A percentile compares a stretch with the other conserved stretches of the same genome.
These are phyloP conservation scores for Notothenia rossii DNA, from an alignment of 2,113 vertebrate species.

Conservation along the genomic window DNA sequence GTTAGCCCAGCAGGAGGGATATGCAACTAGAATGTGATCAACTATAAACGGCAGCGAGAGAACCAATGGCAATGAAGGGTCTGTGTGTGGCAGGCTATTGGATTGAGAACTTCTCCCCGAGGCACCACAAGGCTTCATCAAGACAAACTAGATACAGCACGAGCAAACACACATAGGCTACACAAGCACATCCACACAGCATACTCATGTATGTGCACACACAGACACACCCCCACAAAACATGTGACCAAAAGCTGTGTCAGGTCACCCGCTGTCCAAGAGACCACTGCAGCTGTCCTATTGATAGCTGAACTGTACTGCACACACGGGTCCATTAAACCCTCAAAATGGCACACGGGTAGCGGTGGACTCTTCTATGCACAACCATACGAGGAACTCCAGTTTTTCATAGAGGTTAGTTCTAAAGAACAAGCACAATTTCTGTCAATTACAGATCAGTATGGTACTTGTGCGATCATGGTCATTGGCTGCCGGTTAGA, in stretches of 20 bases:
- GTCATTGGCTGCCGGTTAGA: slow-evolving; percentile 2
- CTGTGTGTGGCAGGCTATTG: slow-evolving; percentile 48
- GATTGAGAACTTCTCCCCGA: slow-evolving; percentile 53
- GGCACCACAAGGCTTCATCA: slow-evolving; percentile 68
- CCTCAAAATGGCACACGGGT: slow-evolving; percentile 56
- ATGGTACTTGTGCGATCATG: not conserved
- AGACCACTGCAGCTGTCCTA: slow-evolving; percentile 81
- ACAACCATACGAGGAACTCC: slow-evolving; percentile 25
- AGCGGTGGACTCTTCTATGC: slow-evolving; percentile 35
- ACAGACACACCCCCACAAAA: slow-evolving; percentile 44
- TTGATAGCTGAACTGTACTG: slow-evolving; percentile 71
- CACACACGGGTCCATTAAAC: slow-evolving; percentile 67
- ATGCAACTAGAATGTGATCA: slow-evolving; percentile 24
- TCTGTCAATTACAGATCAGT: slow-evolving; percentile 26
- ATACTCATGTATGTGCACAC: slow-evolving; percentile 42
- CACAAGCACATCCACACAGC: slow-evolving; percentile 34
- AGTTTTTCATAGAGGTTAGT: not conserved
- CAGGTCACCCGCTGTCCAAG: slow-evolving; percentile 74
- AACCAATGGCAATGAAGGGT: slow-evolving; percentile 26
- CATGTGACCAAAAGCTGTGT: slow-evolving; percentile 78
- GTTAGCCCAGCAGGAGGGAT: slow-evolving; percentile 31
- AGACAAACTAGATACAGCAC: slow-evolving; percentile 80
- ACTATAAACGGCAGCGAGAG: slow-evolving; percentile 33
- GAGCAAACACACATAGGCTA: slow-evolving; percentile 48
- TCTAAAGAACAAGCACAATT: slow-evolving; percentile 2